Percentiles rank a stretch among this genome's conserved stretches.
These are phyloP conservation scores for Phenganax stokvisi DNA, from an alignment of 92 coral and sea anemone species.

Conservation along the genomic window DNA sequence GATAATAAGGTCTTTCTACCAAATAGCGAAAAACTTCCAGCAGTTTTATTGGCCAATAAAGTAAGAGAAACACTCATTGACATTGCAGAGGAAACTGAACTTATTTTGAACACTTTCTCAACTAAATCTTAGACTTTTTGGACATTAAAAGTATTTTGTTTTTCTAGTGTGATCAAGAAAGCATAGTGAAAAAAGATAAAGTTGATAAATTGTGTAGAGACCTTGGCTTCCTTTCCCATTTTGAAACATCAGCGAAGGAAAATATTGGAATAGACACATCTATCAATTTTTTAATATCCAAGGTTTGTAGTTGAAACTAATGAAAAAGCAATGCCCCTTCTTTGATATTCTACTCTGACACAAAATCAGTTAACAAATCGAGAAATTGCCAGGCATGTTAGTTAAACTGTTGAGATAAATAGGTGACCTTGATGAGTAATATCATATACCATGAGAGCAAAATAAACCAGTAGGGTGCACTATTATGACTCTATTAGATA, in stretches of 20 bases:
- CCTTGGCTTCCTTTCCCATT: constrained; percentile 78
- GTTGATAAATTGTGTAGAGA: constrained; percentile 90
- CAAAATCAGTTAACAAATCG: too few relatives aligned
- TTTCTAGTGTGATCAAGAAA: constrained; percentile 87
- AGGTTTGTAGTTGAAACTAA: constrained; percentile 47
- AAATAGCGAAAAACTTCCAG: constrained; percentile 75
- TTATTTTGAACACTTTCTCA: neutral
- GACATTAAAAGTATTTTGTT: neutral
- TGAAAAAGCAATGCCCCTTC: too few relatives aligned
- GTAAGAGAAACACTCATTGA: constrained; percentile 37
- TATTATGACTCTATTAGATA: too few relatives aligned
- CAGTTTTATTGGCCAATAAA: constrained; percentile 86
- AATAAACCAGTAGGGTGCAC: too few relatives aligned
- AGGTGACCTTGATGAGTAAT: too few relatives aligned
- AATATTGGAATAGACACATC: constrained; percentile 78
- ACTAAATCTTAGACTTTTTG: neutral
- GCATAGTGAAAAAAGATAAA: constrained; percentile 71
- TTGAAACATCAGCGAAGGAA: constrained; percentile 94
- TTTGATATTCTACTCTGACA: too few relatives aligned
- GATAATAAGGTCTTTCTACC: constrained; percentile 77
- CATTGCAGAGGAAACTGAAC: neutral
- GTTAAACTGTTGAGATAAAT: too few relatives aligned
- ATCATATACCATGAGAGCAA: too few relatives aligned
- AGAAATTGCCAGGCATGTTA: too few relatives aligned
- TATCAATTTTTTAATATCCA: constrained; percentile 64